Evolutionary conservation across 2,113 vertebrate genomes (phyloP), one percentile per base, ranked within the genome.

Genomic region (Mus musculus): DNA sequence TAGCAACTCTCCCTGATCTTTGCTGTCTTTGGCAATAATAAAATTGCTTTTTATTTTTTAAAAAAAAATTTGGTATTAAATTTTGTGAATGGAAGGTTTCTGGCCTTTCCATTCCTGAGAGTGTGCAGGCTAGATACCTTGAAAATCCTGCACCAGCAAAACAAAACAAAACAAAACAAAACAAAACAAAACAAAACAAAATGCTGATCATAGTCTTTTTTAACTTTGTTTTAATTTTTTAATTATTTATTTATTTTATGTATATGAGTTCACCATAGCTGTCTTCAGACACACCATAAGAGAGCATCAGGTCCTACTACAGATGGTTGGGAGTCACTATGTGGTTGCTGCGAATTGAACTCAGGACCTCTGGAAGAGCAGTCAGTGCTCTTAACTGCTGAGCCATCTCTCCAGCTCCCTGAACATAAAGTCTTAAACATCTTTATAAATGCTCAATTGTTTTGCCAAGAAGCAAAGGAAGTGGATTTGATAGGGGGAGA

Each of bases 391-490:
- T 49, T 49, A 49, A 49, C 49, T 49, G 49, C 49, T 49, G 49
- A 49, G 49, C 49, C 49, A 49, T 49, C 49, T 49, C 49, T 49
- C 49, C 49, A 49, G 49, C 49, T 49, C 49, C 7, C 49, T 49
- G 6, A 30, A 78, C 17, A 94, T 96, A 95, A 94, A 89, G 84
- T 19, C 22, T 95, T 78, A 94, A 89, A 73, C 16, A 86, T 87
- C 36, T 97, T 96, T 93, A 92, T 59, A 94, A 96, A 93, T 88
- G 59, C 36, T 92, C 88, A 92, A 71, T 42, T 89, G 54, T 78
- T 86, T 46, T 95, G 90, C 92, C 82, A 96, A 95, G 69, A 95
- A 95, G 90, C 80, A 90, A 95, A 96, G 59, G 61, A 91, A 59
- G n/a, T 42, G 93, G 39, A 90, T 86, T 90, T 73, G 56, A 6